phyloP scores from a whole-genome alignment of 2,113 vertebrate genomes.

The Fregetta grallaria region DNA sequence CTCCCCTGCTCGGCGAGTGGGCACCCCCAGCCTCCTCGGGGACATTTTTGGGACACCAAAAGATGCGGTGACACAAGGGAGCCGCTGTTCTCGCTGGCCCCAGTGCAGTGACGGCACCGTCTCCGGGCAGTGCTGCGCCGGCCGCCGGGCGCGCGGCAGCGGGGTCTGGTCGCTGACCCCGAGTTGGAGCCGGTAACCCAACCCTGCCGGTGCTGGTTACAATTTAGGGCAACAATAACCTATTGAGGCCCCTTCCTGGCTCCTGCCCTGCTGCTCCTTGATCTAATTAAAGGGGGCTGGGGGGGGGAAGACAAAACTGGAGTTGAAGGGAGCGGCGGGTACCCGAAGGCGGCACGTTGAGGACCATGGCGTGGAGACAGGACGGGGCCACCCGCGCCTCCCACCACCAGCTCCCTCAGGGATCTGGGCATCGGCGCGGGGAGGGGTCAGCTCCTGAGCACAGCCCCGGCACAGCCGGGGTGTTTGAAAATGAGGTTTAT shows the following conservation, averaged over 20 bases:
- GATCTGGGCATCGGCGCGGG: no score
- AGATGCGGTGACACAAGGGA: not conserved
- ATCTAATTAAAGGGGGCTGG: not conserved
- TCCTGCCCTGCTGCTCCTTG: constrained; percentile 31
- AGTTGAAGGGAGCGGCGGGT: not conserved
- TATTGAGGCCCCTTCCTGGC: constrained; percentile 55
- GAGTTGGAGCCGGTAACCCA: not conserved
- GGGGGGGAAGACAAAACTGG: not conserved
- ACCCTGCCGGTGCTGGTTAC: constrained; percentile 38
- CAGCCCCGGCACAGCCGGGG: accelerated
- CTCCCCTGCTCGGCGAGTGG: accelerated
- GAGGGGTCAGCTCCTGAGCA: not conserved
- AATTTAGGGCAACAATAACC: constrained; percentile 66
- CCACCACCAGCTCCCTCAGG: accelerated
- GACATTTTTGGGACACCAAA: not conserved
- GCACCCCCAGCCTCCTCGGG: not conserved
- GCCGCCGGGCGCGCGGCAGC: accelerated
- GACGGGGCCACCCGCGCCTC: accelerated
- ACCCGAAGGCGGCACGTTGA: not conserved
- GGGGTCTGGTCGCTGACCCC: constrained; percentile 7
- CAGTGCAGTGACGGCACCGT: accelerated
- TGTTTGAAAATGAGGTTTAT: not conserved
- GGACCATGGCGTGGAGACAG: not conserved
- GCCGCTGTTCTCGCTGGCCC: not conserved
- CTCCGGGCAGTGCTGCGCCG: accelerated